Evolutionary conservation across 2,797 vertebrate genomes (phyloP).

Genomic region (Enteromius thamalakanensis): DNA sequence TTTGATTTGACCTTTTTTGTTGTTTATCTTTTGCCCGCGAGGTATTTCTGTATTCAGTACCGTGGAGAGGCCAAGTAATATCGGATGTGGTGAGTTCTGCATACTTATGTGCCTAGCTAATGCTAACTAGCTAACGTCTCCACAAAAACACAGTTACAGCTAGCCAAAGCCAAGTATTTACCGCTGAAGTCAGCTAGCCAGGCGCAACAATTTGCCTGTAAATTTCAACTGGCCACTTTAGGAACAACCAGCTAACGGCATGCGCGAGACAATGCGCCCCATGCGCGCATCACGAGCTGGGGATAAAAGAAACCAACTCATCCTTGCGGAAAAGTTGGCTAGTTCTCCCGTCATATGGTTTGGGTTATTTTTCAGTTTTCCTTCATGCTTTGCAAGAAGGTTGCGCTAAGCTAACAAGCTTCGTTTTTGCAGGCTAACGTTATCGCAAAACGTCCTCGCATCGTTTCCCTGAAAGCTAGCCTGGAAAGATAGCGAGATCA

Average conservation of each 20-base stretch:
- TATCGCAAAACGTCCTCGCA: constrained; percentile 25
- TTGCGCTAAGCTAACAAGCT: constrained; percentile 37
- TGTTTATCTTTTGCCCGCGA: constrained; percentile 63
- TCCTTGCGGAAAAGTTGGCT: constrained; percentile 26
- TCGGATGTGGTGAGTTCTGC: constrained; percentile 87
- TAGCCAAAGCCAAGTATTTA: constrained; percentile 68
- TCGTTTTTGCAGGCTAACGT: constrained; percentile 50
- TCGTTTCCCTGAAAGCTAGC: constrained; percentile 40
- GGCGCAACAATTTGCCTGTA: constrained; percentile 52
- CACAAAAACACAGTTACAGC: constrained; percentile 54
- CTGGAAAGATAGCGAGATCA: constrained; percentile 30
- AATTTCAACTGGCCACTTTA: constrained; percentile 15
- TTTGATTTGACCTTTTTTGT: constrained; percentile 65
- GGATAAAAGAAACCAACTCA: constrained; percentile 26
- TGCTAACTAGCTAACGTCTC: constrained; percentile 49
- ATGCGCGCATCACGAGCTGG: constrained; percentile 30
- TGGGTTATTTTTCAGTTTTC: constrained; percentile 36
- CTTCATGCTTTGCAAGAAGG: constrained; percentile 20
- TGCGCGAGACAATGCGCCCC: constrained; percentile 16
- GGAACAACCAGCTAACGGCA: constrained; percentile 19
- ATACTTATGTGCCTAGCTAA: constrained; percentile 75
- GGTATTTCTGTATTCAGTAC: constrained; percentile 75
- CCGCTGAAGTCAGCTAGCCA: constrained; percentile 57
- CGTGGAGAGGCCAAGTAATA: constrained; percentile 83
- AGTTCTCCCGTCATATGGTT: constrained; percentile 21